These are phyloP conservation scores for Myodes glareolus DNA, from an alignment of 2,113 vertebrate species.

Conservation along the genomic window DNA sequence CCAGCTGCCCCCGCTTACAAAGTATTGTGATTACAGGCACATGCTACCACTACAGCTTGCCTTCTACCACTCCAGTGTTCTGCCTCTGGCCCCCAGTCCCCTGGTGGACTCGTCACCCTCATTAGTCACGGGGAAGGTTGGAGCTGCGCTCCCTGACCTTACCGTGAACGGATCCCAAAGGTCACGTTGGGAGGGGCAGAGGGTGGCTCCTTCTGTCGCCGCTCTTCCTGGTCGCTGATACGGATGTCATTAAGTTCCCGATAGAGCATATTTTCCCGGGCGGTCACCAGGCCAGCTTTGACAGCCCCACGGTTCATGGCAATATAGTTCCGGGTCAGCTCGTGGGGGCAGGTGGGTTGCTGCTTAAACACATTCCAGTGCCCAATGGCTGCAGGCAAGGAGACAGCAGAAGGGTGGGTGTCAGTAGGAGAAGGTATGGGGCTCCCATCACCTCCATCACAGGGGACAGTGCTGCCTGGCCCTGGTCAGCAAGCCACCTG, in stretches of 20 bases:
- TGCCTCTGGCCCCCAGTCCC: background rate
- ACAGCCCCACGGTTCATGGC: conserved; percentile 88
- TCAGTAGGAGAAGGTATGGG: background rate
- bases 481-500: background rate
- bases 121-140: background rate
- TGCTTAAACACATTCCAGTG: conserved; percentile 85
- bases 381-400: conserved; percentile 86
- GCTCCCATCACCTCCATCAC: rapidly evolving
- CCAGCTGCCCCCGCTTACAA: background rate
- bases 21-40: background rate
- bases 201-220: background rate
- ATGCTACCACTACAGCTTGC: background rate
- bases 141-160: conserved; percentile 50
- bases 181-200: conserved; percentile 80
- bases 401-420: background rate
- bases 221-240: conserved; percentile 33
- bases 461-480: background rate
- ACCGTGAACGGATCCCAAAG: conserved; percentile 87
- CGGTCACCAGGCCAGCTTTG: conserved; percentile 87
- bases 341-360: background rate
- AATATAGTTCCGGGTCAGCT: conserved; percentile 86
- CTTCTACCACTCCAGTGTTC: background rate
- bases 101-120: rapidly evolving
- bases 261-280: conserved; percentile 88
- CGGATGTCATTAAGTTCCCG: conserved; percentile 83